Percentiles rank a stretch among this genome's conserved stretches.
These are phyloP conservation scores for Autographa pulchrina DNA, from an alignment of 2,888 invertebrate genomes.

Conservation along the genomic window DNA sequence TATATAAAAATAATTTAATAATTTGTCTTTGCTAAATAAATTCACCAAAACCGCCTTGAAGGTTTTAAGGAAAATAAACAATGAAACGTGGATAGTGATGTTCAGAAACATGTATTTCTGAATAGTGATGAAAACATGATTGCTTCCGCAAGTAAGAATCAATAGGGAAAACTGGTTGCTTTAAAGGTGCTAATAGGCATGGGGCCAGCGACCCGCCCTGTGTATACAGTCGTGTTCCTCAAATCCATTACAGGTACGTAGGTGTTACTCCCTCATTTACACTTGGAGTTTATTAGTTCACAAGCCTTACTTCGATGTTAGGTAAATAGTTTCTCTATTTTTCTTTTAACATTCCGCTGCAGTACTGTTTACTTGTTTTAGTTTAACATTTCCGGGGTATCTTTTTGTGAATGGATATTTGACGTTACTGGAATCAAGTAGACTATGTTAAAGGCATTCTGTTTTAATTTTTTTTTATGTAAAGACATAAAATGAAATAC, in stretches of 20 bases:
- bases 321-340: not conserved
- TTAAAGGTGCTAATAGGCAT: slow-evolving; percentile 50
- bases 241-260: slow-evolving; percentile 10
- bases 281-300: not conserved
- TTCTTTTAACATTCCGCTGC: not conserved
- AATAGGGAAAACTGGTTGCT: slow-evolving; percentile 46
- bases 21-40: not conserved
- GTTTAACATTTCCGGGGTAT: not conserved
- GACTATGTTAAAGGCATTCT: too few relatives aligned
- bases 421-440: not conserved
- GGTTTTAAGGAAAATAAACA: not conserved
- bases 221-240: slow-evolving; percentile 23
- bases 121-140: slow-evolving; percentile 9
- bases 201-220: slow-evolving; percentile 38
- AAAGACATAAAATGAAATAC: too few relatives aligned
- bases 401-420: not conserved
- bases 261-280: slow-evolving; percentile 2
- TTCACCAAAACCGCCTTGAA: not conserved
- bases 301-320: not conserved
- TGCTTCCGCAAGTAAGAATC: slow-evolving; percentile 29
- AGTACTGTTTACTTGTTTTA: not conserved
- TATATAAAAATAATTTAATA: not conserved
- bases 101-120: not conserved
- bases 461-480: too few relatives aligned
- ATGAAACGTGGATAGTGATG: too few relatives aligned